Conservation (phyloP, 2,888 invertebrate species). For the Chironomus riparius region DNA sequence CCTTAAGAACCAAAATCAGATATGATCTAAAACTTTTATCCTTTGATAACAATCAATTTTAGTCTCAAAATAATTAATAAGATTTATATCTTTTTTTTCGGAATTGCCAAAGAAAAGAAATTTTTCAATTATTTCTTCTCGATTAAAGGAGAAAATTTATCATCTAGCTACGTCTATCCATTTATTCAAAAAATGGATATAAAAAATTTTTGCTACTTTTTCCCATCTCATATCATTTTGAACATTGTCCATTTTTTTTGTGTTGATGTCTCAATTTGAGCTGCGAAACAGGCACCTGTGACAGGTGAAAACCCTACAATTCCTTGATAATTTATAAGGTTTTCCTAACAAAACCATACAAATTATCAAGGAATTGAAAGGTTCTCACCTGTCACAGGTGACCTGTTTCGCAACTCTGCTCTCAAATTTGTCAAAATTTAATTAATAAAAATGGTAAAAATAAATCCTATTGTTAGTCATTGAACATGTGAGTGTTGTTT, state of each 20-base stretch:
- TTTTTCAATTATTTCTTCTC: not conserved
- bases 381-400: too few species aligned
- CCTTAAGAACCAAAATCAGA: too few species aligned
- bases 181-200: not conserved
- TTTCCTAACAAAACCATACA: too few species aligned
- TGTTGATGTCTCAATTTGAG: too few species aligned
- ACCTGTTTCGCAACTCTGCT: too few species aligned
- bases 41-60: too few species aligned
- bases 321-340: too few species aligned
- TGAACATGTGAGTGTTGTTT: not conserved
- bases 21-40: too few species aligned
- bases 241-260: not conserved
- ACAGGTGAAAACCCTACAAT: too few species aligned
- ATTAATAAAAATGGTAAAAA: not conserved
- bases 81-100: not conserved
- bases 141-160: not conserved
- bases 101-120: not conserved
- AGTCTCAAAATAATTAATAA: too few species aligned
- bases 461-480: not conserved
- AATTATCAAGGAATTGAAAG: too few species aligned
- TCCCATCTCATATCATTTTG: not conserved
- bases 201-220: not conserved
- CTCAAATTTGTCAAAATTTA: not conserved
- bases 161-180: not conserved
- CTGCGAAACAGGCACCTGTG: too few species aligned